A percentile compares a stretch with the other conserved stretches of the same genome.
phyloP scores from a whole-genome alignment of 2,888 invertebrate genomes.

The Melinopterus prodromus region DNA sequence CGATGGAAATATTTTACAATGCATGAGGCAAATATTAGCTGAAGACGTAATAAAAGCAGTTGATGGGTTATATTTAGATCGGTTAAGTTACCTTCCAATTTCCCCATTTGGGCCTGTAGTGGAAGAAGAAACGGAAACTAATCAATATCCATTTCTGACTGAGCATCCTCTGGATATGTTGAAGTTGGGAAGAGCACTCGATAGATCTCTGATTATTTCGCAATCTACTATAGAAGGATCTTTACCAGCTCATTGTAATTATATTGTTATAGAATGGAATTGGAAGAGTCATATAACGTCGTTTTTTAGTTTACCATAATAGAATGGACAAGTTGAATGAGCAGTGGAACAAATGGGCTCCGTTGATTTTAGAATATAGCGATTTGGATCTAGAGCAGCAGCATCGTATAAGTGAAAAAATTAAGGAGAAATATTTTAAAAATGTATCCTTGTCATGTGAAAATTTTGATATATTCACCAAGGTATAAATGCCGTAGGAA shows the following conservation, averaged over 20 bases:
- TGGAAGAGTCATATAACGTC: not conserved
- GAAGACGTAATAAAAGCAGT: conserved; percentile 64
- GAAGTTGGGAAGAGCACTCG: conserved; percentile 64
- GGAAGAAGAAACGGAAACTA: conserved; percentile 57
- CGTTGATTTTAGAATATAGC: conserved; percentile 29
- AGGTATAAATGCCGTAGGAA: conserved; percentile 19
- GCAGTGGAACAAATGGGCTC: conserved; percentile 25
- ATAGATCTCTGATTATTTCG: conserved; percentile 72
- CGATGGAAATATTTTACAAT: conserved; percentile 64
- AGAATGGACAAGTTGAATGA: conserved; percentile 29
- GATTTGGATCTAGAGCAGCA: conserved; percentile 19
- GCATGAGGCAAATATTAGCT: conserved; percentile 67
- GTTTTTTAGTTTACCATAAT: conserved; percentile 28
- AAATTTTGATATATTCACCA: conserved; percentile 28
- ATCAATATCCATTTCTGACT: conserved; percentile 65
- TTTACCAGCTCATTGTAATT: conserved; percentile 70
- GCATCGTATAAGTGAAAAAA: conserved; percentile 18
- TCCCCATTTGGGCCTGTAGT: conserved; percentile 74
- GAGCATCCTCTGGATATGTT: conserved; percentile 69
- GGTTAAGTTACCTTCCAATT: conserved; percentile 67
- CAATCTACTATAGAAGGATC: conserved; percentile 74
- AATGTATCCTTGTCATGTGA: conserved; percentile 24
- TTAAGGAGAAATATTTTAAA: conserved; percentile 31
- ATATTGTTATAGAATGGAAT: no score
- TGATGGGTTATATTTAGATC: conserved; percentile 14